A percentile compares a stretch with the other conserved stretches of the same genome.
Conservation (phyloP, 2,888 invertebrate species). For the Choristoneura rosaceana region DNA sequence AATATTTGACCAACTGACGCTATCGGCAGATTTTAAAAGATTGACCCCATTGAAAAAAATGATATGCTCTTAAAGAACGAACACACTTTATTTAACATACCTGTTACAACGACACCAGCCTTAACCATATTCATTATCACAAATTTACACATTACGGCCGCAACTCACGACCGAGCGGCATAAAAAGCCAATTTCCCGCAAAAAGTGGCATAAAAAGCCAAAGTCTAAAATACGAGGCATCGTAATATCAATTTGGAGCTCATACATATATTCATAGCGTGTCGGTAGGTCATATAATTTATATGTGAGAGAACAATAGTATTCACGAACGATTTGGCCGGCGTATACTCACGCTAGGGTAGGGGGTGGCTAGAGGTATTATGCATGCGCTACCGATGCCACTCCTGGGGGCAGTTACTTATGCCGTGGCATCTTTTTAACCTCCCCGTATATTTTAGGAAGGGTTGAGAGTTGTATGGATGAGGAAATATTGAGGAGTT, state of each 20-base stretch:
- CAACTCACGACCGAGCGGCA: constrained; percentile 70
- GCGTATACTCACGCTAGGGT: constrained; percentile 49
- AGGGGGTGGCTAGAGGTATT: constrained; percentile 59
- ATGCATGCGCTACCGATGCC: constrained; percentile 76
- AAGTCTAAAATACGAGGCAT: constrained; percentile 72
- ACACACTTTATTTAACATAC: too few species aligned
- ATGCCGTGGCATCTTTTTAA: constrained; percentile 69
- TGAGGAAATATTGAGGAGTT: constrained; percentile 28
- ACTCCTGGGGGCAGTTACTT: constrained; percentile 83
- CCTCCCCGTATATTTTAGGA: constrained; percentile 38
- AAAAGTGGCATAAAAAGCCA: constrained; percentile 70
- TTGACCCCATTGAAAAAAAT: too few species aligned
- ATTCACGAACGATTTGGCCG: constrained; percentile 79
- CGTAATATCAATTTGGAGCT: constrained; percentile 83
- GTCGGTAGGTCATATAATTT: constrained; percentile 82
- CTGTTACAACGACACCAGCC: neutral
- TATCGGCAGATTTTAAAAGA: too few species aligned
- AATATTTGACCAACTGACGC: too few species aligned
- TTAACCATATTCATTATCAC: constrained; percentile 65
- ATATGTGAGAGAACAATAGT: constrained; percentile 81
- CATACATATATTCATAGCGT: constrained; percentile 82
- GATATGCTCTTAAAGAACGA: too few species aligned
- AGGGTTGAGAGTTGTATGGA: constrained; percentile 39
- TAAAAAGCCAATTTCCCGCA: constrained; percentile 78
- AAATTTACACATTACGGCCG: constrained; percentile 79